phyloP scores from a whole-genome alignment of 2,113 vertebrate genomes.

The Syrrhaptes paradoxus region DNA sequence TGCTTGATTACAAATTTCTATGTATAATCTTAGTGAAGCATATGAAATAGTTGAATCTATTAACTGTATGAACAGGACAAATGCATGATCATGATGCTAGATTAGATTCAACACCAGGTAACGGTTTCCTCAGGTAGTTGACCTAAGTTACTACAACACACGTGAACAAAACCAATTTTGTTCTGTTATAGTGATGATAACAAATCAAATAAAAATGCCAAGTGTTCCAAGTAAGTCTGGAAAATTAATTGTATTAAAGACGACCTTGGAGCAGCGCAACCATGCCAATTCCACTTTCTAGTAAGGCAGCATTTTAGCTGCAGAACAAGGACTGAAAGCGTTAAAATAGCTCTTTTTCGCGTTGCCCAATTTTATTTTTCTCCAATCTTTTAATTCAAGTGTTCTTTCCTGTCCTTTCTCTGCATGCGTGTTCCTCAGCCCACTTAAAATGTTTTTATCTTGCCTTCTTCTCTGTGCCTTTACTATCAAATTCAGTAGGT shows the following conservation, averaged over 20 bases:
- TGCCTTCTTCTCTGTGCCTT: slow-evolving; percentile 78
- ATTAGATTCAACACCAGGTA: not conserved
- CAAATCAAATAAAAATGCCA: not conserved
- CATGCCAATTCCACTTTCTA: slow-evolving; percentile 30
- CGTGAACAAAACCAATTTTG: not conserved
- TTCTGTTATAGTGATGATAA: not conserved
- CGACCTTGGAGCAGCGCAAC: not conserved
- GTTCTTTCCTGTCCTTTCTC: slow-evolving; percentile 53
- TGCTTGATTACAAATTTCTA: not conserved
- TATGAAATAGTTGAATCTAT: not conserved
- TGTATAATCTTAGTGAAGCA: not conserved
- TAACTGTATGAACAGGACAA: not conserved
- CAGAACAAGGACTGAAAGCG: not conserved
- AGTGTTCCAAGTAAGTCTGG: slow-evolving; percentile 19
- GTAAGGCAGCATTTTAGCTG: not conserved
- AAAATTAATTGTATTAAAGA: slow-evolving; percentile 58
- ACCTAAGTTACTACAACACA: slow-evolving; percentile 6
- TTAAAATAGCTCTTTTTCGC: slow-evolving; percentile 33
- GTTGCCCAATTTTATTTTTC: slow-evolving; percentile 37
- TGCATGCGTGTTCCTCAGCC: slow-evolving; percentile 48
- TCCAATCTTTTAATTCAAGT: slow-evolving; percentile 32
- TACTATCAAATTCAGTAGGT: slow-evolving; percentile 80
- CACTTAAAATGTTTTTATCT: slow-evolving; percentile 78
- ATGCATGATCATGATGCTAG: not conserved
- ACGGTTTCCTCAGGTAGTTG: slow-evolving; percentile 33